Base-by-base conservation (phyloP, 2,888 invertebrate genomes). In the Zonitis immaculata region DNA sequence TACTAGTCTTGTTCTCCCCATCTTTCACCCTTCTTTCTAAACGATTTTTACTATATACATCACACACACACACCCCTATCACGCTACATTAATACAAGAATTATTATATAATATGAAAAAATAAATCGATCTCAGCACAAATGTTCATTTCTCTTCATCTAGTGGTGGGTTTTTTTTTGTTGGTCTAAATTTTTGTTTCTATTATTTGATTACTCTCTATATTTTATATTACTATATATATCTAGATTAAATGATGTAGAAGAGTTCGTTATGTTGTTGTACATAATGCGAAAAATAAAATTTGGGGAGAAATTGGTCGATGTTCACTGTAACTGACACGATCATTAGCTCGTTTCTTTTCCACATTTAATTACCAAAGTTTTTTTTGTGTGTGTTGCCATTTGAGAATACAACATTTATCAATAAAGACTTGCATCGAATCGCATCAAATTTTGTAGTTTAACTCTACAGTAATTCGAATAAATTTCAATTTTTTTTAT, bases 1-100 rank as follows among this genome's bases (percentile, higher is more conserved):
- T 54, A 57, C 57, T 35, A 50, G 25, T 28, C 42, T 20, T 42
- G 49, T 51, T n/a, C n/a, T 54, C 49, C 52, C 52, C 48, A 51
- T 45, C 51, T 57, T 51, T 57, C 51, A 26, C 52, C 47, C 51
- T 52, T 54, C 44, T 49, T 49, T 52, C 51, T 49, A 57, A 54
- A 52, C 49, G 57, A 47, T 51, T 57, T 54, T 57, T 35, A 49
- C 49, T 45, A 45, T 45, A 52, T 22, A 35, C 25, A n/a, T n/a
- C n/a, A n/a, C n/a, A n/a, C n/a, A n/a, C n/a, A n/a, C n/a, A n/a
- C 43, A 35, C n/a, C 35, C 28, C 7, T n/a, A n/a, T n/a, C n/a
- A n/a, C n/a, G 9, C 2, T 9, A 1, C 8, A 16, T 32, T 32
- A 2, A n/a, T n/a, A 11, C 44, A 44, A 52, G 49, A 49, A 44